Base-by-base conservation (phyloP, 2,888 invertebrate genomes). In the Pelosia muscerda region DNA sequence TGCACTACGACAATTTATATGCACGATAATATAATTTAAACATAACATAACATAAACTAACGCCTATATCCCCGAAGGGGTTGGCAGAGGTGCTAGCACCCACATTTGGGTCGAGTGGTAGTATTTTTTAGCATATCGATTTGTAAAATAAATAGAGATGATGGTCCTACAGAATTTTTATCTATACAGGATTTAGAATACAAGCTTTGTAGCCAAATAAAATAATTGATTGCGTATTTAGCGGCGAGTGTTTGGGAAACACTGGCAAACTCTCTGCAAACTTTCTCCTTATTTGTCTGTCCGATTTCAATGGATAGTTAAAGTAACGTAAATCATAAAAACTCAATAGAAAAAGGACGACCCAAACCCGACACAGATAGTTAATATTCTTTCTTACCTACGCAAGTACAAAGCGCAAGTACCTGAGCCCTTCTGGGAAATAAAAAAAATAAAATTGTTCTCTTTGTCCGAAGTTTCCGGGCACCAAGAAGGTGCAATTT, bases 241-340 rank as follows among this genome's bases (percentile, higher is more conserved):
- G 26, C 19, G 53, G 1, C 13, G 26, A 11, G 0, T 8, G 0
- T 69, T 69, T 66, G 66, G 56, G 63, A 70, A 49, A 11, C 63
- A 25, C 13, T 60, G 69, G 2, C 23, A 2, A n/a, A n/a, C 15
- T 13, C 23, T 38, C 26, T 55, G 28, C 42, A 59, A 23, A 77
- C 81, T 80, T 81, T 81, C 81, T 74, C 72, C 65, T 56, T 65
- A 61, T 76, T 76, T 81, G 76, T 81, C 25, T 58, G 70, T 60
- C 73, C 63, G 63, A 59, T 59, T 69, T 79, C 71, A 73, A 71
- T 73, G 66, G 61, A 72, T 66, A 69, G 58, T 74, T 65, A 77
- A 73, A 71, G 69, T 65, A 66, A 76, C 72, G 76, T 79, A 79
- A 79, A 79, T 79, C 80, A 79, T 80, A 80, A 78, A n/a, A 79